Conservation (phyloP, 2,113 vertebrate species). For the Hipposideros armiger region DNA sequence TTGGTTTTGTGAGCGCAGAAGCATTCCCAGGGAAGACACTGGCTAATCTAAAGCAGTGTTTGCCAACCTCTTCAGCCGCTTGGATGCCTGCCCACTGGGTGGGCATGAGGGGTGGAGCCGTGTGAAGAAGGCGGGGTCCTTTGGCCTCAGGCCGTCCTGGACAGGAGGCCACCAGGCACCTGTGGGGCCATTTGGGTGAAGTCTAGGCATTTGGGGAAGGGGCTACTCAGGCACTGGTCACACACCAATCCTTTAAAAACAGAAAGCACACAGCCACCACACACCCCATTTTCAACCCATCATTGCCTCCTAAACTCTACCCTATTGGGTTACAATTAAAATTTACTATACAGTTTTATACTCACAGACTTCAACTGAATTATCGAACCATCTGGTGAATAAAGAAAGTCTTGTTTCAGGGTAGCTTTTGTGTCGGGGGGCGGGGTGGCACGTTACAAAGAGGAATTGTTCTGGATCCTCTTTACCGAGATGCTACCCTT, state of each 20-base stretch:
- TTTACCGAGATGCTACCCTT: background rate
- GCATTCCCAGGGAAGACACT: background rate
- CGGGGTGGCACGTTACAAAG: background rate
- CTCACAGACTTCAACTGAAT: conserved; percentile 53
- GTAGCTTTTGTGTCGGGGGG: background rate
- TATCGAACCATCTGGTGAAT: conserved; percentile 57
- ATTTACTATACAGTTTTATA: conserved; percentile 74
- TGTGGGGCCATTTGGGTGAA: background rate
- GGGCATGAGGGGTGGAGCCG: background rate
- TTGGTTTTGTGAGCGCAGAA: background rate
- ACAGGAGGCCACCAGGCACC: background rate
- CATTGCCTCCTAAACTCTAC: conserved; percentile 47
- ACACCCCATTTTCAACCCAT: background rate
- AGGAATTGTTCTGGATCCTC: background rate
- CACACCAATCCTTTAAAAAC: background rate
- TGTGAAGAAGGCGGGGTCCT: background rate
- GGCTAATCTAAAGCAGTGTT: background rate
- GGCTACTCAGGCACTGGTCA: background rate
- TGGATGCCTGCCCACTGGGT: background rate
- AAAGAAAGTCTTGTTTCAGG: conserved; percentile 62
- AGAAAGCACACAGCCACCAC: background rate
- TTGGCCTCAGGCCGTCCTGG: background rate
- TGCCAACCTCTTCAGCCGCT: background rate
- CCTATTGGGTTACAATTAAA: conserved; percentile 75
- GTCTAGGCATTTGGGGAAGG: background rate